Conservation (phyloP, 2,113 vertebrate species). For the human (Homo sapiens) region DNA sequence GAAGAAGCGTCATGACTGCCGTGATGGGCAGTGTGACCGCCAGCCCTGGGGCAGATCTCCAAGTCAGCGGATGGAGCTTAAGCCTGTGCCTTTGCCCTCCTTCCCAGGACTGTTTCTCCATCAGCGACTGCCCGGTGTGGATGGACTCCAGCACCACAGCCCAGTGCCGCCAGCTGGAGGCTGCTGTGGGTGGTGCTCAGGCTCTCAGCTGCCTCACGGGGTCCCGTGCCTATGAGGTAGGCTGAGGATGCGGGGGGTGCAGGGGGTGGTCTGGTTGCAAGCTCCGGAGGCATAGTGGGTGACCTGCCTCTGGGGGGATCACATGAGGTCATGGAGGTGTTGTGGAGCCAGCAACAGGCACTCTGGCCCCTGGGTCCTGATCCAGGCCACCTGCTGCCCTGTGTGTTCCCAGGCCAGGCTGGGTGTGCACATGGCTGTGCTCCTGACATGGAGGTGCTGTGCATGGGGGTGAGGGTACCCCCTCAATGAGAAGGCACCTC, state of each 20-base stretch:
- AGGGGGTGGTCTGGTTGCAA: background rate
- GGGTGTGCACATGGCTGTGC: accelerated
- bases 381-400: accelerated
- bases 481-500: background rate
- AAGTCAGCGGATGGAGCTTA: background rate
- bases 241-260: accelerated
- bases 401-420: background rate
- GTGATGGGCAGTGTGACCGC: accelerated
- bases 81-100: background rate
- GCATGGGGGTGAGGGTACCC: too few species aligned
- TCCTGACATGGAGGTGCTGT: background rate
- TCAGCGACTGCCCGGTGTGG: conserved; percentile 91
- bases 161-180: conserved; percentile 90
- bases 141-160: conserved; percentile 94
- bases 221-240: conserved; percentile 95
- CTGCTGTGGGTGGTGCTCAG: conserved; percentile 88
- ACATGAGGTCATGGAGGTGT: accelerated
- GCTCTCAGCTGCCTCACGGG: conserved; percentile 90
- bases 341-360: background rate
- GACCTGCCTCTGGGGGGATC: background rate
- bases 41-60: accelerated
- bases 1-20: accelerated
- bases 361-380: background rate
- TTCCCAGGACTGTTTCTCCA: conserved; percentile 89
- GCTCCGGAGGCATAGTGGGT: background rate